Evolutionary conservation across 2,888 invertebrate species (phyloP).

Genomic region (Erebia aethiops): DNA sequence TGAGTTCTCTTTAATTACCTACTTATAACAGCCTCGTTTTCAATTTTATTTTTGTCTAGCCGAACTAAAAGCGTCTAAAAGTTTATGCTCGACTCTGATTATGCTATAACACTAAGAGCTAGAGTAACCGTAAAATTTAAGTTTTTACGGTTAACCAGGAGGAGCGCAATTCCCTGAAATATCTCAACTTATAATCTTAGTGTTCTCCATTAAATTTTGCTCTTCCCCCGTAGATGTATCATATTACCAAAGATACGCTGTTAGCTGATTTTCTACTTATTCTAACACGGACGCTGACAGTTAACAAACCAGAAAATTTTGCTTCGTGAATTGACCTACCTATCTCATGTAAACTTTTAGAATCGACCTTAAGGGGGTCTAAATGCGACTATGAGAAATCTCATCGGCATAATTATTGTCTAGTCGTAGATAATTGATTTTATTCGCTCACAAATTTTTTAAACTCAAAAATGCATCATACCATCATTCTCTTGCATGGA

Average conservation of each 20-base stretch:
- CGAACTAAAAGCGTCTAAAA: neutral
- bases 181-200: conserved; percentile 33
- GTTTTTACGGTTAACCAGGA: conserved; percentile 28
- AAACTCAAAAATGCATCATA: too few species aligned
- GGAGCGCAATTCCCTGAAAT: conserved; percentile 28
- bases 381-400: too few species aligned
- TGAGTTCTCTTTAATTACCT: too few species aligned
- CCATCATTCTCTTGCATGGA: too few species aligned
- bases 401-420: too few species aligned
- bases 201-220: conserved; percentile 34
- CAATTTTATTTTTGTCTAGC: neutral
- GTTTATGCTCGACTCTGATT: neutral
- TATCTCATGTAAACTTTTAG: too few species aligned
- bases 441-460: too few species aligned
- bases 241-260: too few species aligned
- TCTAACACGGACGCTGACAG: neutral
- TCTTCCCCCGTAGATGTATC: conserved; percentile 6
- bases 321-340: too few species aligned
- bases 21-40: neutral
- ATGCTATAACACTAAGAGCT: conserved; percentile 10
- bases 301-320: neutral
- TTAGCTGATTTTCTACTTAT: neutral
- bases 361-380: too few species aligned
- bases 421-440: too few species aligned
- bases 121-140: conserved; percentile 23